Evolutionary conservation across 2,113 vertebrate species (phyloP), one percentile per base, ranked within the genome.

Genomic region (Chelonoidis abingdonii): DNA sequence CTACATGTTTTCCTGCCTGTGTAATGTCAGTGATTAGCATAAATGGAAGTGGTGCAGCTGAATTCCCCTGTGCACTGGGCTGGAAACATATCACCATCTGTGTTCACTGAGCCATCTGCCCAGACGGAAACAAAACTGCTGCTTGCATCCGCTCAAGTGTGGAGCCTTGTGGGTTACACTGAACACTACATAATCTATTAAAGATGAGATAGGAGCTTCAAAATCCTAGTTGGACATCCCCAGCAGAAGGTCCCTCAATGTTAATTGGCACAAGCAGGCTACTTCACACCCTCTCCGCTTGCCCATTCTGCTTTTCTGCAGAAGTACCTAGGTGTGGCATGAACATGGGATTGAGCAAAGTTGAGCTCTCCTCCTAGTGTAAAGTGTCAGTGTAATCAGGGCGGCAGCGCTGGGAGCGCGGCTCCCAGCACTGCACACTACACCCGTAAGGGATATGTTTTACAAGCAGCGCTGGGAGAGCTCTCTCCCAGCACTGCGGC

Each of bases 21-120:
- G 83, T 22, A 44, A 16, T 38, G 17, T 93, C 29, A 82, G 84
- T 35, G 2, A 57, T 91, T 88, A 89, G 38, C 9, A 38, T 56
- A 89, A 89, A 52, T 75, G 54, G 35, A 92, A 69, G 59, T 2
- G 0, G 41, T 93, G 59, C 72, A 94, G 83, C 4, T 24, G n/a
- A 29, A 83, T 83, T 93, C 29, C 19, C 4, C n/a, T 0, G 0
- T 76, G 62, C 5, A 0, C 89, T 29, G 69, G 76, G 54, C 59
- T 90, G 54, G 85, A 83, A 87, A 88, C 80, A 79, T 5, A 79
- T 75, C 69, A 12, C 86, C 76, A 38, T 49, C 79, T 88, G 2
- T 52, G 5, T 92, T 90, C 47, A 76, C 17, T 0, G 0, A 9
- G 13, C 69, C 83, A 47, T 84, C 54, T 19, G 1, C 59, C 59